Evolutionary conservation across 2,797 vertebrate genomes (phyloP).

Genomic region (Melopsittacus undulatus): DNA sequence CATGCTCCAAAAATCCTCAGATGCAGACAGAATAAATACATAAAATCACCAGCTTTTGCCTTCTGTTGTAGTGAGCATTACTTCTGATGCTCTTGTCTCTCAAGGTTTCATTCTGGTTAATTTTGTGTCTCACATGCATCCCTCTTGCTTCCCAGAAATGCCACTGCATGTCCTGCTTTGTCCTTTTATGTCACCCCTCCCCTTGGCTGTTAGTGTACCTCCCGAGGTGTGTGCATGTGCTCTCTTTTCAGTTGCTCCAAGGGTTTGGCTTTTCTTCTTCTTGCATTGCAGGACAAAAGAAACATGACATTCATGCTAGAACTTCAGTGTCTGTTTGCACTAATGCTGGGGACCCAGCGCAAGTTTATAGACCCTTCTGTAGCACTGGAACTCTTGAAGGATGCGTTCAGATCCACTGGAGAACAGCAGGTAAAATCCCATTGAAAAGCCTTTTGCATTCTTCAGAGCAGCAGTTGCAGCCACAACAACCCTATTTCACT

Average conservation of each 20-base stretch:
- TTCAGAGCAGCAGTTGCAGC: not conserved
- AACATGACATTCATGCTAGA: slow-evolving; percentile 97
- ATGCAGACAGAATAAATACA: not conserved
- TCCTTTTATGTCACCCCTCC: not conserved
- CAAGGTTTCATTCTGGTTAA: not conserved
- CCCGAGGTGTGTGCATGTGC: rapidly evolving
- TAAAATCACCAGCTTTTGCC: not conserved
- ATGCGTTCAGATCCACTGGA: slow-evolving; percentile 88
- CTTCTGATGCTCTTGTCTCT: not conserved
- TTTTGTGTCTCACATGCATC: not conserved
- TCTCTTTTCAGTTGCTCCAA: not conserved
- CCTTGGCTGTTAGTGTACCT: not conserved
- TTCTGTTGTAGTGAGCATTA: not conserved
- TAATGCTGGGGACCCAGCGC: slow-evolving; percentile 92
- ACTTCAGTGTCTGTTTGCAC: slow-evolving; percentile 91
- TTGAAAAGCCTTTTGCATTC: not conserved
- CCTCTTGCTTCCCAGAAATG: not conserved
- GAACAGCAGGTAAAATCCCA: slow-evolving; percentile 88
- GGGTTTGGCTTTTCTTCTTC: not conserved
- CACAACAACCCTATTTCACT: rapidly evolving
- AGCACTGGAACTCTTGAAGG: slow-evolving; percentile 89
- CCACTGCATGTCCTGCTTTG: not conserved
- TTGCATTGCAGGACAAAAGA: slow-evolving; percentile 87
- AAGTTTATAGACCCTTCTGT: slow-evolving; percentile 94
- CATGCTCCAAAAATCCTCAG: not conserved